Conservation (phyloP, 1,140 invertebrate genomes). For the Episyrphus balteatus region DNA sequence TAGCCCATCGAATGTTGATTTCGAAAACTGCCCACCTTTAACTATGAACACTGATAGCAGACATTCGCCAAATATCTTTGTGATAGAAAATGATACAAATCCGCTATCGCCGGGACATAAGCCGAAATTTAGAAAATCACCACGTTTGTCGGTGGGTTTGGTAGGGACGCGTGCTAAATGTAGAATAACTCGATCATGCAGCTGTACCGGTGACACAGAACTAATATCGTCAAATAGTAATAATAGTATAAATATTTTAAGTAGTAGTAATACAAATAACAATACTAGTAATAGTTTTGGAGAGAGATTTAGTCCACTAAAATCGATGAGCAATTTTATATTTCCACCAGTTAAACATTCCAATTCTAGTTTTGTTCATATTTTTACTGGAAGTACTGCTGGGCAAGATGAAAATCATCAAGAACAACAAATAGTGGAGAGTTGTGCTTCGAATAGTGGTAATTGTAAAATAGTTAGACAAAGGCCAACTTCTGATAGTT, state of each 20-base stretch:
- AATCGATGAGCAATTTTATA: conserved; percentile 25
- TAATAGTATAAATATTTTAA: neutral
- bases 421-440: too few relatives aligned
- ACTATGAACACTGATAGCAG: neutral
- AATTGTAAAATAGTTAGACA: too few relatives aligned
- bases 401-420: too few relatives aligned
- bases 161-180: too few relatives aligned
- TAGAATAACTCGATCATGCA: conserved; percentile 20
- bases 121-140: conserved; percentile 27
- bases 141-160: conserved; percentile 4
- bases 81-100: conserved; percentile 24
- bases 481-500: too few relatives aligned
- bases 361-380: conserved; percentile 35
- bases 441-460: too few relatives aligned
- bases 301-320: conserved; percentile 25
- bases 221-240: neutral
- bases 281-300: conserved; percentile 6
- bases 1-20: neutral
- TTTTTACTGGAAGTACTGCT: conserved; percentile 14
- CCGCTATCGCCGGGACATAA: conserved; percentile 17
- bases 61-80: conserved; percentile 12
- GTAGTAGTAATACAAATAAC: conserved; percentile 2
- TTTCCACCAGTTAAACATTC: conserved; percentile 26
- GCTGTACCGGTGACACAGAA: conserved; percentile 12
- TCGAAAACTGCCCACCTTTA: neutral